A percentile compares a stretch with the other conserved stretches of the same genome.
These are phyloP conservation scores for Montipora efflorescens DNA, from an alignment of 64 coral and sea anemone species.

Conservation along the genomic window DNA sequence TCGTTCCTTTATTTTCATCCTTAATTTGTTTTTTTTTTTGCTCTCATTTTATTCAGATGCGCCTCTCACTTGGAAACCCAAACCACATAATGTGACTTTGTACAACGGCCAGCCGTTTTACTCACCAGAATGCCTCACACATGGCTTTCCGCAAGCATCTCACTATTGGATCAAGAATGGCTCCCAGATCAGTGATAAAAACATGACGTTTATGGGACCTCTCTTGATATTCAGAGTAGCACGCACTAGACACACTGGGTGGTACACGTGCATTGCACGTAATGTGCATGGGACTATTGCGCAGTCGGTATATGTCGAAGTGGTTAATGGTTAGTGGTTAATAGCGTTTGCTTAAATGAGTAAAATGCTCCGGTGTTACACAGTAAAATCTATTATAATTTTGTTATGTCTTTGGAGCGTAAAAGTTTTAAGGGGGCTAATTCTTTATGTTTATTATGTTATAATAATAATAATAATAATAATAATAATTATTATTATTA, in stretches of 20 bases:
- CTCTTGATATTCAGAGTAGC: not conserved
- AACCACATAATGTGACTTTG: constrained; percentile 56
- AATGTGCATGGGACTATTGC: constrained; percentile 26
- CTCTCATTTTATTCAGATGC: not conserved
- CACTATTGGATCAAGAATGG: constrained; percentile 9
- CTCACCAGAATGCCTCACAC: constrained; percentile 8
- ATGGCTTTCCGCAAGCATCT: constrained; percentile 44
- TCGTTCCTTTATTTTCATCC: too few species aligned
- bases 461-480: too few species aligned
- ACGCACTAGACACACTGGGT: not conserved
- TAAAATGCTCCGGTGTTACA: too few species aligned
- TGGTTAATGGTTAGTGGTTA: constrained; percentile 11
- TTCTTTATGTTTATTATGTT: too few species aligned
- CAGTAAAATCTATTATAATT: too few species aligned
- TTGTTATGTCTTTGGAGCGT: too few species aligned
- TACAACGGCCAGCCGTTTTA: constrained; percentile 23
- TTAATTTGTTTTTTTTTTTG: not conserved
- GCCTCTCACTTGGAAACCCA: constrained; percentile 28
- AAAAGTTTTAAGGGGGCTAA: too few species aligned
- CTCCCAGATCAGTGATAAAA: not conserved
- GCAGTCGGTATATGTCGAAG: constrained; percentile 12
- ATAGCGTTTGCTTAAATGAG: too few species aligned
- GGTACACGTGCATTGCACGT: constrained; percentile 42
- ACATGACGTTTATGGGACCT: not conserved
- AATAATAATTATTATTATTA: too few species aligned